Evolutionary conservation across 1,140 invertebrate genomes (phyloP), one percentile per base, ranked within the genome.

Genomic region (Drosophila baimaii): DNA sequence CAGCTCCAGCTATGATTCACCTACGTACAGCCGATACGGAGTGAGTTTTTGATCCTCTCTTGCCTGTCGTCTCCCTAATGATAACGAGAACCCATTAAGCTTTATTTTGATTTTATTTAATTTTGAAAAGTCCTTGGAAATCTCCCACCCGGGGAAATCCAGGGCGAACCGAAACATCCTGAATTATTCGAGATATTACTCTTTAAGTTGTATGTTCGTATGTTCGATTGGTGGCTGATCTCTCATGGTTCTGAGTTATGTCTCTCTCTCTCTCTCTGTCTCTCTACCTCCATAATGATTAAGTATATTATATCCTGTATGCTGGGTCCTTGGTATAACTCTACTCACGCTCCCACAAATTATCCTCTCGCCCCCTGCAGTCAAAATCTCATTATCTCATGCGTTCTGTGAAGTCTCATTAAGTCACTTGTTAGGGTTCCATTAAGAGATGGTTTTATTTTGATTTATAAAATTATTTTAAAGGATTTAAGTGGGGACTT

Each of bases 11-110:
- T 89, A 91, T 91, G 90, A 91, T 91, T 59, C 90, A 91, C 68
- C 77, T 90, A 72, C 90, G 51, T 85, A 63, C 66, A 77, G 86
- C 89, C 81, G 90, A 91, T 91, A 80, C 80, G 90, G 90, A 91
- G 90, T 91, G 73, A 91, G 90, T 91, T 75, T 29, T 54, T 35
- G 8, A 52, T 52, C 8, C 13, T 35, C 12, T 52, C 0, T 35
- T 10, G 15, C 3, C 19, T n/a, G 19, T 21, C 19, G n/a, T n/a
- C n/a, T n/a, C n/a, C 29, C 49, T 52, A 52, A 52, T 13, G 19
- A 49, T 29, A 49, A 23, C 46, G 46, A 49, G n/a, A 52, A 31
- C 37, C 51, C 51, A 52, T 52, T 56, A 37, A 65, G 29, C 41
- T 56, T 29, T 31, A 27, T 15, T 43, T 65, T 29, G 27, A 37